Base-by-base conservation (phyloP, 2,888 invertebrate species). In the Azorinus chamasolen region DNA sequence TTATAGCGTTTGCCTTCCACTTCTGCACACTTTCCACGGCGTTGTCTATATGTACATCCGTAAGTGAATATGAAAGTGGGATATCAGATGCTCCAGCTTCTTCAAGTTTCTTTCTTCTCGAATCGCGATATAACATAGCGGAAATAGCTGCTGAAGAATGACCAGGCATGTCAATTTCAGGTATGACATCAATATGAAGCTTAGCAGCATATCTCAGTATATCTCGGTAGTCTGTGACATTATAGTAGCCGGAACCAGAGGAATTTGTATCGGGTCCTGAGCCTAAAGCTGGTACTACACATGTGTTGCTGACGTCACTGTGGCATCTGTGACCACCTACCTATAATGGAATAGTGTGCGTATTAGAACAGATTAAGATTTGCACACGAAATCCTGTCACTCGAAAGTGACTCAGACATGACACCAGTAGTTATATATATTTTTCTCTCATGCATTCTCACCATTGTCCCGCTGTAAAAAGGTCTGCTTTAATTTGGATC, bases 131-230 rank as follows among this genome's bases (percentile, higher is more conserved):
- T 14, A 66, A 72, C 88, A 88, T 87, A 8, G 88, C 70, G n/a
- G 81, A 83, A 61, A 91, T 86, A n/a, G 90, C 88, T 4, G 91
- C 87, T 10, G 80, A 20, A 12, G 71, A 62, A 66, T 91, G 90
- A 16, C 90, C 89, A 0, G 89, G 90, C 77, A 85, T 84, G 72
- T 91, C 91, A 45, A 91, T 82, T 82, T 91, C 91, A 5, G 91
- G 91, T 63, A 91, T 89, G 20, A 91, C 85, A 62, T 84, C 80
- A 45, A 90, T 87, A 69, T 88, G 84, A 12, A 86, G 83, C 0
- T 73, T 65, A 8, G 63, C 54, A 10, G 89, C 89, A 57, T 80
- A 84, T 12, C 50, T 53, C 6, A 90, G 71, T 41, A 90, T 88
- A 0, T 87, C 88, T 25, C 58, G 32, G 66, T 88, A 90, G 59